Evolutionary conservation across 2,888 invertebrate species (phyloP).

Genomic region (Aromia moschata): DNA sequence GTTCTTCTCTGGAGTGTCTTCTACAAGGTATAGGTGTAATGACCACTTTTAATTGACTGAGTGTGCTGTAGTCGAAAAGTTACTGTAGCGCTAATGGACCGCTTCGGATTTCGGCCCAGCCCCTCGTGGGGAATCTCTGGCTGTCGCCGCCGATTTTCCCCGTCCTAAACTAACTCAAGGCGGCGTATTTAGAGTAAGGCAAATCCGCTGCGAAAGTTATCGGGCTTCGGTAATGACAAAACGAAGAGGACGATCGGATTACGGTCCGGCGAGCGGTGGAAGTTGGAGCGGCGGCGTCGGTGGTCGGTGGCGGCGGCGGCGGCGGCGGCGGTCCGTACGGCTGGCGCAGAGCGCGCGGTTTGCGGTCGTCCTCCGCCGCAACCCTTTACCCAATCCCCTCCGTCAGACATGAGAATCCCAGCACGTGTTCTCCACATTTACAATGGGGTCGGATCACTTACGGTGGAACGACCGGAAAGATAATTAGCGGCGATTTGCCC

Average conservation of each 20-base stretch:
- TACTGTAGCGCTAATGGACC: too few species aligned
- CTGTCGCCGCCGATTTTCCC: not conserved
- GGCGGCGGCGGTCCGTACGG: conserved; percentile 38
- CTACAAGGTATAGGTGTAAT: too few species aligned
- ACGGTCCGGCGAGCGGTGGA: conserved; percentile 35
- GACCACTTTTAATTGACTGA: too few species aligned
- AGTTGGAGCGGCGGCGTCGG: conserved; percentile 28
- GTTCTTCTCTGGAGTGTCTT: too few species aligned
- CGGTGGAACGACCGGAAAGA: conserved; percentile 16
- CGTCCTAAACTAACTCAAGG: conserved; percentile 1
- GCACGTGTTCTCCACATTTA: conserved; percentile 33
- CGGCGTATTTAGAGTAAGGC: conserved; percentile 1
- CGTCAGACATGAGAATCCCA: conserved; percentile 30
- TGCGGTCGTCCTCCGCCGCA: conserved; percentile 38
- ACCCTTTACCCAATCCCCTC: conserved; percentile 32
- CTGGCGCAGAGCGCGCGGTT: conserved; percentile 35
- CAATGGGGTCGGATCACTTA: conserved; percentile 22
- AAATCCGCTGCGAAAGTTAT: conserved; percentile 19
- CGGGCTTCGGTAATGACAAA: conserved; percentile 38
- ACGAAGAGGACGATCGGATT: conserved; percentile 40
- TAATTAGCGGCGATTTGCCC: conserved; percentile 21
- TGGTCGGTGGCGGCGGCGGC: conserved; percentile 35
- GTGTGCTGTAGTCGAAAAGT: too few species aligned
- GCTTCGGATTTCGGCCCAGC: too few species aligned
- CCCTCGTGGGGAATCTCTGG: too few species aligned